Base-by-base conservation (phyloP, 2,797 vertebrate species). In the Propithecus deckenii region DNA sequence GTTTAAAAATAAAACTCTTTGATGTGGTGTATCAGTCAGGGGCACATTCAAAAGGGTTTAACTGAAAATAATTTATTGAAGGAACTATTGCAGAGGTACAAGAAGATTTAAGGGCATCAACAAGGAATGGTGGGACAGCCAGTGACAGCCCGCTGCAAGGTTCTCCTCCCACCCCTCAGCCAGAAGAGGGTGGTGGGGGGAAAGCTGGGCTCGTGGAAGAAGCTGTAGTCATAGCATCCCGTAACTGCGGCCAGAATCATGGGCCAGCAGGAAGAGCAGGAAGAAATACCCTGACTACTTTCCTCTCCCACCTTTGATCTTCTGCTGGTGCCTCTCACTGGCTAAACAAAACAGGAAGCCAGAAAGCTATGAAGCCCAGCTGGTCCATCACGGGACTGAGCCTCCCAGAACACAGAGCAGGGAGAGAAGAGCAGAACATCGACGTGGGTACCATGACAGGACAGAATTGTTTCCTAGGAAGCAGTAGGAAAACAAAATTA, bases 1-100 rank as follows among this genome's bases (percentile, higher is more conserved):
- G 57, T 22, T 55, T 81, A 96, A 92, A 90, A 89, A 95, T 75
- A 85, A 86, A 90, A 78, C 10, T 59, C 38, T 92, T 95, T 30
- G 41, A 65, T 43, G 69, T 41, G 25, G 63, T 71, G 0, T 86
- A 76, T 86, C 72, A 63, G 32, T 79, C 48, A 74, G 83, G 86
- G 14, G 20, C 35, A 83, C 4, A 38, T 32, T 72, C 59, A 30
- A 25, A 69, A 94, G 38, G 55, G n/a, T 35, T 84, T 74, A 81
- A 43, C 28, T 88, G 81, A 92, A 95, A 92, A 94, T 71, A 87
- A 85, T 61, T 89, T 86, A 65, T 83, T 63, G 20, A 91, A 63
- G 74, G 79, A 86, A 86, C 1, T 23, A 50, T 78, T 52, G 46
- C 35, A 38, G 65, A 18, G 8, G 7, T 76, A 5, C 4, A 48